Base-by-base conservation (phyloP, 2,113 vertebrate genomes). In the Plectropomus leopardus region DNA sequence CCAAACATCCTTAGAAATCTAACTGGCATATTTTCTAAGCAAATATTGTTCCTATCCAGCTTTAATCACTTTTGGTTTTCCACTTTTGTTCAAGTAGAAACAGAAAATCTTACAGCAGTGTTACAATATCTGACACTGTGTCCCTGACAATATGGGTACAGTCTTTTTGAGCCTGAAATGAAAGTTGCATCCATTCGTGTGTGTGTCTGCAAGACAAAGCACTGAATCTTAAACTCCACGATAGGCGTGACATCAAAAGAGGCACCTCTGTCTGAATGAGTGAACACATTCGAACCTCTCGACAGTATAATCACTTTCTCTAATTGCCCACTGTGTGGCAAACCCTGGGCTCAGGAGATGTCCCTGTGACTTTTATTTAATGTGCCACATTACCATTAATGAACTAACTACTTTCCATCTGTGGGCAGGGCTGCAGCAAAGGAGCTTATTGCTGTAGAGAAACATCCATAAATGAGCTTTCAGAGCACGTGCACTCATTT, bases 361-460 rank as follows among this genome's bases (percentile, higher is more conserved):
- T 93, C 91, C 93, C 91, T 93, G 86, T 94, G 95, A 95, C 94
- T 95, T 93, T 92, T 94, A 95, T 93, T 94, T 94, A 95, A 95
- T 93, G 92, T 91, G 91, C 92, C 93, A 92, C 90, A 93, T 96
- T 95, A 95, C 90, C 89, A 92, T 93, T 94, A 95, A 95, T 95
- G 94, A 94, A 94, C 92, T 94, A 88, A 90, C 90, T 91, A 82
- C 86, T 73, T 85, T 84, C 82, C 58, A 75, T 91, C 84, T 88
- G 83, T 88, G 82, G 88, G 81, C 78, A 89, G 78, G 82, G 70
- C 66, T 55, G 83, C 86, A 78, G 81, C 81, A 82, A 63, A 83
- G 82, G 63, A 82, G 86, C 85, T 86, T 82, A 85, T 57, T 83
- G 85, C 86, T 74, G 76, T 64, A 65, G 84, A 90, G 87, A 90